Evolutionary conservation across 2,113 vertebrate species (phyloP), one percentile per base, ranked within the genome.

Genomic region (Tetraodon nigroviridis): DNA sequence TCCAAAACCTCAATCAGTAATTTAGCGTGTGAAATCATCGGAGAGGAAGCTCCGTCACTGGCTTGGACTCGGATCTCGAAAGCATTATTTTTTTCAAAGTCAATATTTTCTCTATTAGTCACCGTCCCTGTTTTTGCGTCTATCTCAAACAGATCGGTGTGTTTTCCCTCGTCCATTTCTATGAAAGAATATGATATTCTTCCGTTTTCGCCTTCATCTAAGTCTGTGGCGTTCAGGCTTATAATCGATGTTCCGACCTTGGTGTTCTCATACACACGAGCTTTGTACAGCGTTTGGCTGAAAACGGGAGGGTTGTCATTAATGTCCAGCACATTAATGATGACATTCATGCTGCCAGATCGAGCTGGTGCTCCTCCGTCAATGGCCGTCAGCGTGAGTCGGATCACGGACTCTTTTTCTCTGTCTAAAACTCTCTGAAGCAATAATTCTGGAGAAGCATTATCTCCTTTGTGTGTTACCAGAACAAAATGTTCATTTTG

Each of bases 161-260:
- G n/a, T n/a, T n/a, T n/a, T n/a, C n/a, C n/a, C n/a, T n/a, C n/a
- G n/a, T n/a, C n/a, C n/a, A n/a, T n/a, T n/a, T n/a, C n/a, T n/a
- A n/a, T n/a, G n/a, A n/a, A n/a, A n/a, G n/a, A n/a, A n/a, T n/a
- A n/a, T n/a, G n/a, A n/a, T n/a, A n/a, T n/a, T n/a, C n/a, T n/a
- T n/a, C n/a, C 5, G 89, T 84, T 29, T 88, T 51, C 55, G 93
- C 90, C 92, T 18, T 91, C 88, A 56, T 94, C 92, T n/a, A 80
- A 65, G 57, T 93, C 93, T 1, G 87, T 87, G 1, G 91, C 92
- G 44, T 85, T 87, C 93, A 91, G 54, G 1, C 76, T 60, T 0
- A 90, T 1, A 2, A 93, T 72, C 3, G 67, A 54, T 0, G 83
- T 75, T 0, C 90, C 90, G 7, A 50, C 14, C 0, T 54, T 32